Conservation (phyloP, 2,888 invertebrate species). For the Rapana venosa region DNA sequence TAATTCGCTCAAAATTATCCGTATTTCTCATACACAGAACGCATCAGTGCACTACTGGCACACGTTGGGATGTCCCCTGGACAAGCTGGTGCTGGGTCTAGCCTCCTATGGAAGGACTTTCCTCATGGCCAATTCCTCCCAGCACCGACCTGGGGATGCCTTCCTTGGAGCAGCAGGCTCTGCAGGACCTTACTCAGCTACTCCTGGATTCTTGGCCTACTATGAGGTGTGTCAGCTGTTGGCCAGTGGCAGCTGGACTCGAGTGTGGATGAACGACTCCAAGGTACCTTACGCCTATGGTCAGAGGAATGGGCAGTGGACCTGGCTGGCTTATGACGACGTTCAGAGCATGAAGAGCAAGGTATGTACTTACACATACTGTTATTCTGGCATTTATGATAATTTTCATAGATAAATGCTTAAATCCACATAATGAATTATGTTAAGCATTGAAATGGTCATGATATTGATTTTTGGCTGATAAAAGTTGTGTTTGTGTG, state of each 20-base stretch:
- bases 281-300: conserved; percentile 79
- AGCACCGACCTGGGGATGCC: not conserved
- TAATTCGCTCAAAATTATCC: too few species aligned
- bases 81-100: conserved; percentile 40
- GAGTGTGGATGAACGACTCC: conserved; percentile 54
- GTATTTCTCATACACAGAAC: not conserved
- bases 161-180: conserved; percentile 11
- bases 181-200: conserved; percentile 21
- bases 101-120: conserved; percentile 32
- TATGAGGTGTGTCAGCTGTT: not conserved
- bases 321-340: conserved; percentile 40
- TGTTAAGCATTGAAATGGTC: too few species aligned
- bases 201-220: not conserved
- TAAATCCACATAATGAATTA: too few species aligned
- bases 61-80: conserved; percentile 17
- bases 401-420: not conserved
- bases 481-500: too few species aligned
- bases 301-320: conserved; percentile 49
- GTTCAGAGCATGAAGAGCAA: conserved; percentile 39
- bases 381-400: not conserved
- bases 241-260: not conserved
- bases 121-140: not conserved
- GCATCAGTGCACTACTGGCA: conserved; percentile 31
- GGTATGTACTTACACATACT: conserved; percentile 4
- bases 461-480: too few species aligned